Evolutionary conservation across 30 jellyfish, hydroid and myxozoan species (phyloP).

Genomic region (Aurelia sp.): DNA sequence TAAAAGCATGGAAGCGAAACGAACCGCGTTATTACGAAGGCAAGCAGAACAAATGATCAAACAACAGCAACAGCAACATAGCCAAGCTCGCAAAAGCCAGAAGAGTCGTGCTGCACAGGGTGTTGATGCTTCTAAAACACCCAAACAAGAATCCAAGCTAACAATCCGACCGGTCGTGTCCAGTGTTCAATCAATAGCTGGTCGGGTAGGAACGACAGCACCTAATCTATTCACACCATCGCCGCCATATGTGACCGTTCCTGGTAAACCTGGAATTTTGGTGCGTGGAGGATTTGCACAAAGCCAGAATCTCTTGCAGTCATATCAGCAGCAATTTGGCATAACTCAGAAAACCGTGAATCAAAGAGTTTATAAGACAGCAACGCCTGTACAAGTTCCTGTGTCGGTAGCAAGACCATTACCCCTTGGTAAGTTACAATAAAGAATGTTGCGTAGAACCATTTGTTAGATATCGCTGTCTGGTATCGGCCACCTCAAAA

Average conservation of each 20-base stretch:
- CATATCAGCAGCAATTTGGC: constrained; percentile 28
- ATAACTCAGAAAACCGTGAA: constrained; percentile 15
- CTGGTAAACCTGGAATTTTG: constrained; percentile 65
- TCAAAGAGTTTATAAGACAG: constrained; percentile 37
- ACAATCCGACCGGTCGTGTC: constrained; percentile 65
- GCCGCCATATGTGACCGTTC: constrained; percentile 51
- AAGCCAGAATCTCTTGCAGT: constrained; percentile 23
- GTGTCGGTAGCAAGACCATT: constrained; percentile 80
- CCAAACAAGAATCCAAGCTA: constrained; percentile 39
- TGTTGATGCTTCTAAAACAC: constrained; percentile 4
- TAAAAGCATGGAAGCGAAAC: constrained; percentile 70
- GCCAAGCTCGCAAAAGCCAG: constrained; percentile 29
- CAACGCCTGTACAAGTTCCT: constrained; percentile 74
- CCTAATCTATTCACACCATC: constrained; percentile 28
- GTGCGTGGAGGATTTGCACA: constrained; percentile 16
- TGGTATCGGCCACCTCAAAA: too few species aligned
- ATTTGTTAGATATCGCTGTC: too few species aligned
- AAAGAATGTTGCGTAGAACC: too few species aligned
- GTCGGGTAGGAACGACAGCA: constrained; percentile 17
- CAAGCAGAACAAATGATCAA: constrained; percentile 80
- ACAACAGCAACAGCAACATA: constrained; percentile 75
- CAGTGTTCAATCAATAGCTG: constrained; percentile 33
- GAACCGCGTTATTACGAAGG: constrained; percentile 62
- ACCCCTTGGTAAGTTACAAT: constrained; percentile 61
- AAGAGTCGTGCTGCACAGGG: background rate